phyloP scores from a whole-genome alignment of 2,888 invertebrate genomes.

The Protonemura montana region DNA sequence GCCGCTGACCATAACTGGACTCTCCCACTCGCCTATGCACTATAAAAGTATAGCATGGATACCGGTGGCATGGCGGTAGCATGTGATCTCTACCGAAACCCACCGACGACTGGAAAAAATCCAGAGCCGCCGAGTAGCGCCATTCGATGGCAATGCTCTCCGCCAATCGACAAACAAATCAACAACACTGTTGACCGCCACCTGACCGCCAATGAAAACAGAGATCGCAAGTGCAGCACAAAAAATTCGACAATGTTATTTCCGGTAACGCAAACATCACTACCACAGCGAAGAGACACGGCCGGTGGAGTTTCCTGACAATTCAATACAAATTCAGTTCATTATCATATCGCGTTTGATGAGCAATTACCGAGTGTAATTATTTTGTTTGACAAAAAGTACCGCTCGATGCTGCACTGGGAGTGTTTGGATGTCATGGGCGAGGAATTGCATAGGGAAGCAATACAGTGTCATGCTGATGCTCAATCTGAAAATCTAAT shows the following conservation, averaged over 20 bases:
- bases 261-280: neutral
- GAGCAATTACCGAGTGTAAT: neutral
- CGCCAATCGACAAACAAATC: neutral
- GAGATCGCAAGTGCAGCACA: neutral
- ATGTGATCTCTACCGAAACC: constrained; percentile 4
- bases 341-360: neutral
- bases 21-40: neutral
- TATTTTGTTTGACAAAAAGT: neutral
- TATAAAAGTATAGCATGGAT: too few species aligned
- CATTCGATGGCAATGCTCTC: neutral
- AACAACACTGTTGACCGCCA: neutral
- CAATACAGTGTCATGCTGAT: neutral
- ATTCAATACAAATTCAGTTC: neutral
- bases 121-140: too few species aligned
- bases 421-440: neutral
- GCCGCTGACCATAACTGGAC: neutral
- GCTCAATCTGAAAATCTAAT: neutral
- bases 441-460: neutral
- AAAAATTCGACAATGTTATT: neutral
- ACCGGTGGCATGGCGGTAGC: neutral
- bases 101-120: neutral
- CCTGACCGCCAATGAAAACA: neutral
- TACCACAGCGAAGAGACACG: neutral
- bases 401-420: neutral
- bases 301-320: neutral